Conservation (phyloP, 2,113 vertebrate genomes). For the Tragelaphus scriptus region DNA sequence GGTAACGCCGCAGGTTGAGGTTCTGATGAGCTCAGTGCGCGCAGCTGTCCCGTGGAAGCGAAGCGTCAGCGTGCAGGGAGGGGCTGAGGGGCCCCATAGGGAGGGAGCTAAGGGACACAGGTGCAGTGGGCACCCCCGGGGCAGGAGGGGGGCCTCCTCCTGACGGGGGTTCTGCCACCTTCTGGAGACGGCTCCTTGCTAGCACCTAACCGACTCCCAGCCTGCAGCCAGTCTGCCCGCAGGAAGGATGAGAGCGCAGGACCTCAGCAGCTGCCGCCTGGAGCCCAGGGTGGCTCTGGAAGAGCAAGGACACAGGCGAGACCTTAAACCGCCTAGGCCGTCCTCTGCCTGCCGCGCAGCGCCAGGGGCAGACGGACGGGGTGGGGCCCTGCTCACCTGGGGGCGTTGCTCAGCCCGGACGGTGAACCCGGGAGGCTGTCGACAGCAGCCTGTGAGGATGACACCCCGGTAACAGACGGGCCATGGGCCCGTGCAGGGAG, state of each 20-base stretch:
- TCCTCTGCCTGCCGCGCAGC: not conserved
- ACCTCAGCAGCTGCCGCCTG: not conserved
- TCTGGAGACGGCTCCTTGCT: not conserved
- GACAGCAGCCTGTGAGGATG: not conserved
- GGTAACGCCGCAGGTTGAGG: not conserved
- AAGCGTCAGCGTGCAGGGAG: rapidly evolving
- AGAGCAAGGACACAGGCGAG: not conserved
- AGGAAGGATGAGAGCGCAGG: not conserved
- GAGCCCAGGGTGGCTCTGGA: not conserved
- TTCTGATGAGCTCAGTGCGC: rapidly evolving
- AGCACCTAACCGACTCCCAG: not conserved
- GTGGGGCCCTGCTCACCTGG: not conserved
- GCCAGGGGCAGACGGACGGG: not conserved
- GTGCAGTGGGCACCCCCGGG: rapidly evolving
- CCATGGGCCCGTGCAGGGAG: not conserved
- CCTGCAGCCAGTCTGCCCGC: not conserved
- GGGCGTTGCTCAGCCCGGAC: not conserved
- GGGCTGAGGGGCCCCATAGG: rapidly evolving
- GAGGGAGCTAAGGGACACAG: not conserved
- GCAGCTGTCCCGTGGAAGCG: not conserved
- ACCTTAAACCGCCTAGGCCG: not conserved
- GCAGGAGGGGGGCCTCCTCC: not conserved
- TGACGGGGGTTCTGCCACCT: not conserved
- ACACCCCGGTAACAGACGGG: not conserved
- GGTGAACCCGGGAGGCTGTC: not conserved